Evolutionary conservation across 2,888 invertebrate species (phyloP).

Genomic region (Heliconius erato): DNA sequence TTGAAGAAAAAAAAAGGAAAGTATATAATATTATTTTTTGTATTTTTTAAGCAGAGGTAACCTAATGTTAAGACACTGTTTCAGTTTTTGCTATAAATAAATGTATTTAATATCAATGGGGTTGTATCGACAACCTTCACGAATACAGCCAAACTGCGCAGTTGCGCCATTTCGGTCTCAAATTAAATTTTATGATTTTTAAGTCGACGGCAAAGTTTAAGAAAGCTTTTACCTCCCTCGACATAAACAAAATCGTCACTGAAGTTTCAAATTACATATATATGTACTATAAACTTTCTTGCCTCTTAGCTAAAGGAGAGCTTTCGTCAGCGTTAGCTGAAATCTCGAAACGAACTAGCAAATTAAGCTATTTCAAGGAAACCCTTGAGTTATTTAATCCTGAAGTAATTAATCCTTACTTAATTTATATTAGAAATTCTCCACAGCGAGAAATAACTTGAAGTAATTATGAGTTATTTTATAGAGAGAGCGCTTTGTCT

Average conservation of each 20-base stretch:
- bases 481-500: constrained; percentile 4
- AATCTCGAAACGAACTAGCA: constrained; percentile 3
- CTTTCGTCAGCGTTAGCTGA: background rate
- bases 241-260: background rate
- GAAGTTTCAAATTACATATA: background rate
- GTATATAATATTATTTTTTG: too few species aligned
- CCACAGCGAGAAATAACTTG: background rate
- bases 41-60: background rate
- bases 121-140: too few species aligned
- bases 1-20: too few species aligned
- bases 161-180: too few species aligned
- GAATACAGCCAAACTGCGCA: too few species aligned
- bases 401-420: constrained; percentile 6
- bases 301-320: background rate
- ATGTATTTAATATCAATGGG: too few species aligned
- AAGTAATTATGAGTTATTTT: constrained; percentile 3
- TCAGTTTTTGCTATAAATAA: too few species aligned
- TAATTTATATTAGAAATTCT: constrained; percentile 18
- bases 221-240: background rate
- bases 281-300: background rate
- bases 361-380: constrained; percentile 10
- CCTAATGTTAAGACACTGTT: background rate
- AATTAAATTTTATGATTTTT: background rate
- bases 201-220: background rate
- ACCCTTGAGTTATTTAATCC: constrained; percentile 14